Conservation (phyloP, 2,888 invertebrate genomes). For the Vanessa cardui region DNA sequence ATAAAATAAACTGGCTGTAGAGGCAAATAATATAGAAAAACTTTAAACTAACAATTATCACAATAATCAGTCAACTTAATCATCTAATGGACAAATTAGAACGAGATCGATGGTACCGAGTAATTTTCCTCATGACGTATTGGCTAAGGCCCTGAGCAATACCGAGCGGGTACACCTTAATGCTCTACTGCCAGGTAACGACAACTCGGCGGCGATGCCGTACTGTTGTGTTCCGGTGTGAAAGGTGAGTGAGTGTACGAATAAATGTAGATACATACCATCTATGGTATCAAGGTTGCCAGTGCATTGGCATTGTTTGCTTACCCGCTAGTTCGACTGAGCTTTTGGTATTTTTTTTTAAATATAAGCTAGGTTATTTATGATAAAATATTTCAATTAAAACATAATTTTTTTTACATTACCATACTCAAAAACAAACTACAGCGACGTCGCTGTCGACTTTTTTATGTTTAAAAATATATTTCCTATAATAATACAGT, state of each 20-base stretch:
- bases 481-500: too few relatives aligned
- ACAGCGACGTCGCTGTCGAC: too few relatives aligned
- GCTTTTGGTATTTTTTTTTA: too few relatives aligned
- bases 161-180: not conserved
- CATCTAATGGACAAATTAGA: not conserved
- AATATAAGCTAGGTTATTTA: too few relatives aligned
- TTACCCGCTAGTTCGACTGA: not conserved
- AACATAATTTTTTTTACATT: too few relatives aligned
- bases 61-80: too few relatives aligned
- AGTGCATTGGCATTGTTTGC: not conserved
- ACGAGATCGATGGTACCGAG: not conserved
- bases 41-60: too few relatives aligned
- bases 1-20: too few relatives aligned
- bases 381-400: too few relatives aligned
- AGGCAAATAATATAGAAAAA: too few relatives aligned
- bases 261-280: not conserved
- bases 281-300: not conserved
- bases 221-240: slow-evolving; percentile 7
- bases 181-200: not conserved
- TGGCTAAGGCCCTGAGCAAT: not conserved
- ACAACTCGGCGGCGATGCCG: not conserved
- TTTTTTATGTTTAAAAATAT: too few relatives aligned
- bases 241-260: not conserved
- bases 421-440: too few relatives aligned
- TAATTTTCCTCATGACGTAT: not conserved